A percentile compares a stretch with the other conserved stretches of the same genome.
phyloP scores from a whole-genome alignment of 1,140 invertebrate genomes.

The Caenorhabditis brenneri region DNA sequence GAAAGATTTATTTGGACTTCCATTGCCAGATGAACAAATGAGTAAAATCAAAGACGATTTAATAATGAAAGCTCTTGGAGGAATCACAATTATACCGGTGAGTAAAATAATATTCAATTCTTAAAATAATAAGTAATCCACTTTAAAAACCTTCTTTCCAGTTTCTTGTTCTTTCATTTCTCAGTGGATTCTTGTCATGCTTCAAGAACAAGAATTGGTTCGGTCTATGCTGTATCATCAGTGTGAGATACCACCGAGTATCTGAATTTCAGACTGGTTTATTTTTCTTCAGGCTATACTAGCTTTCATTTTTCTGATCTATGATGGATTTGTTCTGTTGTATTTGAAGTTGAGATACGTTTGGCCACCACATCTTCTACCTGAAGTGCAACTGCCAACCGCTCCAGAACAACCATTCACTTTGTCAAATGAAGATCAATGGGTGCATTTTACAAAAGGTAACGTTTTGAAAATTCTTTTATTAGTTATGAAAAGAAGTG shows the following conservation, averaged over 20 bases:
- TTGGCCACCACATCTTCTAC: not conserved
- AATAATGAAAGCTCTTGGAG: not conserved
- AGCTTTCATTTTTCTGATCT: not conserved
- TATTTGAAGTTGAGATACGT: not conserved
- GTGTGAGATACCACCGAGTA: not conserved
- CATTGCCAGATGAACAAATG: not conserved
- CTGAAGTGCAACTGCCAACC: not conserved
- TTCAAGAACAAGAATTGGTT: not conserved
- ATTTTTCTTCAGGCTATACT: not conserved
- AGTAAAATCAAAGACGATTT: not conserved
- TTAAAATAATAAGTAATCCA: not conserved
- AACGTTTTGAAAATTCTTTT: not conserved
- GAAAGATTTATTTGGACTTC: not conserved
- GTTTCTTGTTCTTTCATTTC: not conserved
- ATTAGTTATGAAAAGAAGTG: too few species aligned
- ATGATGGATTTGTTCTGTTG: not conserved
- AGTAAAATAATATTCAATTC: not conserved
- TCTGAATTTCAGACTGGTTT: not conserved
- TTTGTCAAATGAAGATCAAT: too few species aligned
- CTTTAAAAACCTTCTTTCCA: not conserved
- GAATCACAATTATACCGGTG: not conserved
- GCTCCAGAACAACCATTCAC: not conserved
- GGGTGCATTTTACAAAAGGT: not conserved
- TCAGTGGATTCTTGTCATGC: not conserved
- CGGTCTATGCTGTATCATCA: not conserved